These are phyloP conservation scores for Bryconaethiops microstoma DNA, from an alignment of 2,797 vertebrate species.

Conservation along the genomic window DNA sequence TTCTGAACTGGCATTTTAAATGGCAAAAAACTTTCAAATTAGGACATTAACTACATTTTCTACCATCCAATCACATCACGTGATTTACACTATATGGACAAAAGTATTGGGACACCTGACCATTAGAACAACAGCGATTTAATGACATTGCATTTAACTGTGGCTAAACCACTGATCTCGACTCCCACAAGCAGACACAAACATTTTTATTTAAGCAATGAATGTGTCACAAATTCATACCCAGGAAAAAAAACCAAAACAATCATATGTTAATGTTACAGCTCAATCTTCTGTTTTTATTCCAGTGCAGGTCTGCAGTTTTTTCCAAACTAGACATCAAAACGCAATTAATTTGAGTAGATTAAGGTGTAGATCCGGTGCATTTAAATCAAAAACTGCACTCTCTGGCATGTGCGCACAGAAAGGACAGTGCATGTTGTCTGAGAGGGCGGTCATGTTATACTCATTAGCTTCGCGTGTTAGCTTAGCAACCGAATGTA, in stretches of 20 bases:
- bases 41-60: too few relatives aligned
- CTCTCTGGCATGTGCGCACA: not conserved
- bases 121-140: too few relatives aligned
- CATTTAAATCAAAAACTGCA: too few relatives aligned
- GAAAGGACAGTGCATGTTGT: not conserved
- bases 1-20: too few relatives aligned
- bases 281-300: not conserved
- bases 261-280: too few relatives aligned
- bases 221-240: not conserved
- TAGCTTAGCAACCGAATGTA: conserved; percentile 1
- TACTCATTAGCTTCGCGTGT: not conserved
- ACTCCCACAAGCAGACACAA: not conserved
- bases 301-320: not conserved
- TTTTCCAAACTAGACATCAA: not conserved
- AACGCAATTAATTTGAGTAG: too few relatives aligned
- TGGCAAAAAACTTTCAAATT: too few relatives aligned
- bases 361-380: too few relatives aligned
- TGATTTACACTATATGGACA: too few relatives aligned
- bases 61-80: too few relatives aligned
- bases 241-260: not conserved
- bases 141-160: not conserved
- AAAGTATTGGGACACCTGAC: too few relatives aligned
- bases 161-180: not conserved
- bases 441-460: not conserved
- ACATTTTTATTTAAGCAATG: not conserved